Evolutionary conservation across 2,888 invertebrate genomes (phyloP), one percentile per base, ranked within the genome.

Genomic region (Vandiemenella viatica): DNA sequence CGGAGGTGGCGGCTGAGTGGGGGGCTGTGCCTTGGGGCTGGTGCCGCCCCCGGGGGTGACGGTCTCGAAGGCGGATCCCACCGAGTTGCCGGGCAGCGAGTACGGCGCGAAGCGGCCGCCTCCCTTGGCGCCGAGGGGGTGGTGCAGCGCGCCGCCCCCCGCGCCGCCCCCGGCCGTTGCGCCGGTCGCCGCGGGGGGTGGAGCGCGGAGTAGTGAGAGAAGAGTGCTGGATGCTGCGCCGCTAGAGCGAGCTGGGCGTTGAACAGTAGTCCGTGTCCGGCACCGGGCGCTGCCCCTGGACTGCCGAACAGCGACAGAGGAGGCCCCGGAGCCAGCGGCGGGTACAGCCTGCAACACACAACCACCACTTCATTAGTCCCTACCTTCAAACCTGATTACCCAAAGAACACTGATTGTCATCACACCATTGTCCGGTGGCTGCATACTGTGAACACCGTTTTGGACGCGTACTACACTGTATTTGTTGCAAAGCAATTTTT

Each of bases 191-290:
- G 26, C 1, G 50, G 47, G 59, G 82, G 82, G 13, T 75, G 74
- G 62, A 83, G 58, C 37, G 75, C 76, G 43, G 76, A 75, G 60
- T 82, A 82, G 59, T 82, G 82, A 13, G 75, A 74, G 62, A 83
- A 80, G 51, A 82, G 69, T 23, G 78, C 79, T 53, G 87, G 85
- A 66, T 91, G 89, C 68, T 90, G 88, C 56, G 90, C 83, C 26
- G 84, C 89, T 59, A 91, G 72, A 50, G 92, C 82, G 44, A 90
- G 75, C 65, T 91, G 89, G 51, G 90, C 83, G 67, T 91, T 91
- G 67, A 91, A 85, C 45, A 92, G 74, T 59, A 91, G 74, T 55
- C 87, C 83, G 37, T 86, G 87, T 57, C 86, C 84, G 70, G 86
- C 79, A 50, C 77, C 72, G 60, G 63, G 54, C 52, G 44, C 55